A percentile compares a stretch with the other conserved stretches of the same genome.
Conservation (phyloP, 2,113 vertebrate species). For the Heteronetta atricapilla region DNA sequence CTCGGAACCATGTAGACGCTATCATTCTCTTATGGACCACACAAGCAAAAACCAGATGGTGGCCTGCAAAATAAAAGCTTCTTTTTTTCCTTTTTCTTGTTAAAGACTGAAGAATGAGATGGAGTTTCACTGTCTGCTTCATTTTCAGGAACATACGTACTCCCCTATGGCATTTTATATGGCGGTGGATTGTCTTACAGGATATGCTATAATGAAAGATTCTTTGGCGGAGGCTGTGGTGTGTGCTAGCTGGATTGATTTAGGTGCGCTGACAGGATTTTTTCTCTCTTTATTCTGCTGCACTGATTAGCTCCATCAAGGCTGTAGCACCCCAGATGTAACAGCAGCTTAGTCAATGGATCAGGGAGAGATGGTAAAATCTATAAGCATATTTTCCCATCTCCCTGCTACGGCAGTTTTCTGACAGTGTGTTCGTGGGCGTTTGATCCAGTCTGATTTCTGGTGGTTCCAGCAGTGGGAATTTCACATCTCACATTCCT, state of each 20-base stretch:
- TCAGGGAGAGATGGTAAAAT: not conserved
- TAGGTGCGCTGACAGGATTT: not conserved
- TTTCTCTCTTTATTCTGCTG: conserved; percentile 10
- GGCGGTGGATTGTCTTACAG: not conserved
- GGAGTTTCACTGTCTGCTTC: not conserved
- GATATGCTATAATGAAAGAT: not conserved
- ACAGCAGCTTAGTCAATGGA: conserved; percentile 25
- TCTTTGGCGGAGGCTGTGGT: not conserved
- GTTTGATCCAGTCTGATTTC: not conserved
- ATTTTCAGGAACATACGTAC: not conserved
- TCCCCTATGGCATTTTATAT: not conserved
- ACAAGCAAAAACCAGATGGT: not conserved
- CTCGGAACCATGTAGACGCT: not conserved
- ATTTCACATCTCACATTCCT: rapidly evolving
- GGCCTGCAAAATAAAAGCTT: not conserved
- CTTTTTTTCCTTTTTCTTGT: not conserved
- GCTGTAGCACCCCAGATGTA: not conserved
- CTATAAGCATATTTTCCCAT: not conserved
- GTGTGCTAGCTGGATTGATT: conserved; percentile 10
- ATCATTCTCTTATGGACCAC: not conserved
- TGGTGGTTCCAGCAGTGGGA: not conserved
- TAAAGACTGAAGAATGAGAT: not conserved
- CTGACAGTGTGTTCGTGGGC: not conserved
- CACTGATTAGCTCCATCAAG: conserved; percentile 8
- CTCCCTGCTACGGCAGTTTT: not conserved